A percentile compares a stretch with the other conserved stretches of the same genome.
These are phyloP conservation scores for Bombus turneri DNA, from an alignment of 1,140 invertebrate genomes.

Conservation along the genomic window DNA sequence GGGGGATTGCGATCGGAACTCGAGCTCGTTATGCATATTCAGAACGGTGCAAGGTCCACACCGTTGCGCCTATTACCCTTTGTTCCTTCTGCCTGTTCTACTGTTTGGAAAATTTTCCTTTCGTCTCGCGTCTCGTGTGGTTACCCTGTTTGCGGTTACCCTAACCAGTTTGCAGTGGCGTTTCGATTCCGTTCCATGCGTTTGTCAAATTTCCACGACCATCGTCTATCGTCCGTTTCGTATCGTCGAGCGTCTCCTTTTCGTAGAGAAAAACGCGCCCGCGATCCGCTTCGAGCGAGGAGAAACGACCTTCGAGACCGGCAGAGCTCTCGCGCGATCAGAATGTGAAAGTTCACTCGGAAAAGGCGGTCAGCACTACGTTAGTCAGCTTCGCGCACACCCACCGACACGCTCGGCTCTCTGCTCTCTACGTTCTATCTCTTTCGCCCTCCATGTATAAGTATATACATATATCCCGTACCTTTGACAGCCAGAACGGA, in stretches of 20 bases:
- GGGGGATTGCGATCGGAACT: conserved; percentile 77
- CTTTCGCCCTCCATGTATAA: background rate
- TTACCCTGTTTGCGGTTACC: too few species aligned
- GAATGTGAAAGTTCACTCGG: conserved; percentile 80
- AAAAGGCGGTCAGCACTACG: conserved; percentile 71
- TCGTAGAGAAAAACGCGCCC: background rate
- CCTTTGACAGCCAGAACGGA: background rate
- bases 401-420: conserved; percentile 13
- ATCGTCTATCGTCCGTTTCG: too few species aligned
- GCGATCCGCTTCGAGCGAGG: conserved; percentile 16
- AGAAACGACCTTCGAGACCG: conserved; percentile 47
- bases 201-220: background rate
- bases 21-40: conserved; percentile 76
- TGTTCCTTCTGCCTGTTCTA: conserved; percentile 37
- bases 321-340: conserved; percentile 63
- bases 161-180: background rate
- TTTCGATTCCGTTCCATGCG: too few species aligned
- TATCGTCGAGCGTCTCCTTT: background rate
- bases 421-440: background rate
- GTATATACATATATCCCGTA: background rate
- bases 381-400: conserved; percentile 39
- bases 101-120: conserved; percentile 21
- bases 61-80: conserved; percentile 58
- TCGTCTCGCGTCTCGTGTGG: background rate
- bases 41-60: conserved; percentile 73